Evolutionary conservation across 2,888 invertebrate species (phyloP).

Genomic region (Sceliomorpha sp.): DNA sequence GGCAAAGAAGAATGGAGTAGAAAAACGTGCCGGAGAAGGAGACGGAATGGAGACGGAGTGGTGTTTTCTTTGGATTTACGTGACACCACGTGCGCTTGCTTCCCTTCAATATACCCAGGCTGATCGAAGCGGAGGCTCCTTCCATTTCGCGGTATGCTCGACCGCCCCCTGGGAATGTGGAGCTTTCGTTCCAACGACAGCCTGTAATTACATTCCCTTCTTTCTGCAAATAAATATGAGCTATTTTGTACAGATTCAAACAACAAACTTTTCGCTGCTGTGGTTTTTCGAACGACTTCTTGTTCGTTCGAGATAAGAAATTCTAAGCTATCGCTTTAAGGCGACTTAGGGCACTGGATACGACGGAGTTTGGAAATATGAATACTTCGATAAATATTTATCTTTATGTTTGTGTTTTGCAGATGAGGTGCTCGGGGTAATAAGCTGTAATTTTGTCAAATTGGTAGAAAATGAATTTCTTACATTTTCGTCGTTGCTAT

Average conservation of each 20-base stretch:
- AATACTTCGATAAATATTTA: too few species aligned
- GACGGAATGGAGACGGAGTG: constrained; percentile 62
- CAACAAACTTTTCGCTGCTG: constrained; percentile 47
- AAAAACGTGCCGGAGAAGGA: constrained; percentile 58
- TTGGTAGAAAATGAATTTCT: too few species aligned
- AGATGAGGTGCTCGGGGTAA: too few species aligned
- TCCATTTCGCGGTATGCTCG: constrained; percentile 69
- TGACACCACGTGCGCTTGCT: constrained; percentile 66
- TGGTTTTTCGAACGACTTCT: constrained; percentile 30
- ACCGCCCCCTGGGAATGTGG: constrained; percentile 70
- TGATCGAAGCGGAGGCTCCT: constrained; percentile 70
- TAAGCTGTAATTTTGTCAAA: too few species aligned
- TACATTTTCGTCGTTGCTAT: too few species aligned
- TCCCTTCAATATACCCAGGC: constrained; percentile 64
- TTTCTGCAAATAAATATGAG: constrained; percentile 50
- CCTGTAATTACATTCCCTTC: constrained; percentile 51
- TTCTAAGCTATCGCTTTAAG: too few species aligned
- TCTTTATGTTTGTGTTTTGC: too few species aligned
- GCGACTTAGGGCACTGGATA: too few species aligned
- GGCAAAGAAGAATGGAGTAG: constrained; percentile 49
- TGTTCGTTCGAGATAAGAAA: constrained; percentile 32
- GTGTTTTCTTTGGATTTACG: constrained; percentile 73
- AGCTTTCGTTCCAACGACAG: constrained; percentile 61
- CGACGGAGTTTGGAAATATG: too few species aligned
- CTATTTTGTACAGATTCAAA: constrained; percentile 44